Conservation (phyloP, 2,113 vertebrate genomes). For the Microtus richardsoni region DNA sequence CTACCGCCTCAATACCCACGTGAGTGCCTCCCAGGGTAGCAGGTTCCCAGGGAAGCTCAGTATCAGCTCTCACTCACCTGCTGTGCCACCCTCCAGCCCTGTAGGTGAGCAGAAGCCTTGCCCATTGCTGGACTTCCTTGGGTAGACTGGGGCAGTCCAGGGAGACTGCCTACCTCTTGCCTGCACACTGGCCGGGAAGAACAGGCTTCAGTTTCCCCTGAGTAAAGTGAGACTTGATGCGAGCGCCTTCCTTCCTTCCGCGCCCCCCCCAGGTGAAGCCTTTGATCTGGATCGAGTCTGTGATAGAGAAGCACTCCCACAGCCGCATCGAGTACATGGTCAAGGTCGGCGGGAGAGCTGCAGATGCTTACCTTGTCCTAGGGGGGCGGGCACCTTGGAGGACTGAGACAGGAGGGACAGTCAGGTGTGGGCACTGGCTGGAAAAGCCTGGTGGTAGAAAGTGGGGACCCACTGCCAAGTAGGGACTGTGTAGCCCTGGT, state of each 20-base stretch:
- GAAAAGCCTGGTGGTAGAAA: not conserved
- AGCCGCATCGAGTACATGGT: constrained; percentile 99
- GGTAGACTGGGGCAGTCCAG: not conserved
- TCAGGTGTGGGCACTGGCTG: not conserved
- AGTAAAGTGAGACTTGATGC: constrained; percentile 59
- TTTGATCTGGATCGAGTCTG: constrained; percentile 98
- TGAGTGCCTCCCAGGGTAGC: constrained; percentile 59
- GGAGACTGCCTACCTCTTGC: not conserved
- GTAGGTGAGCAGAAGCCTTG: not conserved
- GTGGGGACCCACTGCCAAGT: not conserved
- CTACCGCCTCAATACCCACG: constrained; percentile 95
- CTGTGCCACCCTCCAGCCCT: not conserved
- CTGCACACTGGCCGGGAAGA: not conserved
- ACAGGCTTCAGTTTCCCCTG: not conserved
- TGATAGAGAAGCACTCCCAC: constrained; percentile 99
- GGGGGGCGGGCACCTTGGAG: not conserved
- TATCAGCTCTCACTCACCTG: not conserved
- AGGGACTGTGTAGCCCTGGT: not conserved
- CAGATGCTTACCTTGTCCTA: not conserved
- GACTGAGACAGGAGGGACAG: too few species aligned
- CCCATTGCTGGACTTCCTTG: not conserved
- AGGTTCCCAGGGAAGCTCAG: not conserved
- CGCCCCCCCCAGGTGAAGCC: constrained; percentile 92
- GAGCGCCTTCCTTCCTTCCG: constrained; percentile 72
- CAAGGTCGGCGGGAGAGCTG: constrained; percentile 85